These are phyloP conservation scores for Thalassarche chlororhynchos DNA, from an alignment of 2,113 vertebrate genomes.

Conservation along the genomic window DNA sequence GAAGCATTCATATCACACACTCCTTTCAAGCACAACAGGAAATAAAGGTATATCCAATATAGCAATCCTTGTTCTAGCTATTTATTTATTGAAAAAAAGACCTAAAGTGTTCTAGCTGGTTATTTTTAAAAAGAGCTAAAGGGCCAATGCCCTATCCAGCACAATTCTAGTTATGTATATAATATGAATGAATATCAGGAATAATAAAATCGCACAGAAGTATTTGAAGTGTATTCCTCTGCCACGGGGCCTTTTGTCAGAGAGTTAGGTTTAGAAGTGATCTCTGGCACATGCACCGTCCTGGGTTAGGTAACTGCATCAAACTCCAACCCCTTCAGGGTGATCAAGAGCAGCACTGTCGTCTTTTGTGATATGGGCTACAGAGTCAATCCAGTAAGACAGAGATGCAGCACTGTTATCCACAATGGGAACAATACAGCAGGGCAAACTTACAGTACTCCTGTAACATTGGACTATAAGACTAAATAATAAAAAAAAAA, in stretches of 20 bases:
- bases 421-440: not conserved
- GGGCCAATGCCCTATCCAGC: not conserved
- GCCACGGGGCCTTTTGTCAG: not conserved
- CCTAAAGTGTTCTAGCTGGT: not conserved
- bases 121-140: not conserved
- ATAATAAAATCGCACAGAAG: not conserved
- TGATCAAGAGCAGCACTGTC: not conserved
- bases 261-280: not conserved
- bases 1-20: not conserved
- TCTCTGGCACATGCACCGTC: not conserved
- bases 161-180: not conserved
- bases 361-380: not conserved
- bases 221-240: not conserved
- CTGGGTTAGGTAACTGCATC: not conserved
- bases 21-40: not conserved
- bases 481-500: not conserved
- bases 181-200: not conserved
- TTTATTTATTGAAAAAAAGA: not conserved
- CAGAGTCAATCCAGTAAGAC: not conserved
- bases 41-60: not conserved
- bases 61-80: not conserved
- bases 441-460: not conserved
- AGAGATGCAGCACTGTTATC: not conserved
- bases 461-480: not conserved
- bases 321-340: not conserved